Percentiles rank a stretch among this genome's conserved stretches.
Conservation (phyloP, 2,797 vertebrate genomes). For the Dipus sagitta region DNA sequence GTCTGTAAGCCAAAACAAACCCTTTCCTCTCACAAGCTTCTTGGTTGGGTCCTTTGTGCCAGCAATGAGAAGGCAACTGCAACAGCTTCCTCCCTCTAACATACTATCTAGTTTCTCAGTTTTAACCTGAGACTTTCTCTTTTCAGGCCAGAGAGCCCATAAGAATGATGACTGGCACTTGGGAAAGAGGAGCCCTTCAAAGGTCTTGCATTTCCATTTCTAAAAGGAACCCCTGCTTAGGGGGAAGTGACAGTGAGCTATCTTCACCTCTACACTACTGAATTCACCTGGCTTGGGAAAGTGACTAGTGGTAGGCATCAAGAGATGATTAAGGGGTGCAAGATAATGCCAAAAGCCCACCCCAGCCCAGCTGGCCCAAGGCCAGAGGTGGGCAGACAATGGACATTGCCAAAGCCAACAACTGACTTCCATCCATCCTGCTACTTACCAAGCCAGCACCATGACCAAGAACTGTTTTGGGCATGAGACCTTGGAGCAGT, state of each 20-base stretch:
- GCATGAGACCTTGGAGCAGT: neutral
- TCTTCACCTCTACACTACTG: fast-evolving
- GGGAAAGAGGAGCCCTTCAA: neutral
- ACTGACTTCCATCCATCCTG: neutral
- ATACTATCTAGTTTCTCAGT: neutral
- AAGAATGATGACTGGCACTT: no score
- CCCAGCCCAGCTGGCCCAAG: neutral
- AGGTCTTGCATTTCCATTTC: neutral
- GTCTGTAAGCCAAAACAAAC: no score
- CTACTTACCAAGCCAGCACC: neutral
- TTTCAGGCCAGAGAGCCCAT: fast-evolving
- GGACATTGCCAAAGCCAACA: neutral
- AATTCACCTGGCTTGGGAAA: neutral
- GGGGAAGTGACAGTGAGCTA: neutral
- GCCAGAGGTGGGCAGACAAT: neutral
- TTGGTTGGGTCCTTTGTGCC: no score
- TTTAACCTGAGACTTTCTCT: neutral
- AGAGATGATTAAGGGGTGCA: neutral
- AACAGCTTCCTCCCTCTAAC: no score
- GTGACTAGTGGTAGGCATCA: neutral
- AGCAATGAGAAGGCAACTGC: no score
- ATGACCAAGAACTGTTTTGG: neutral
- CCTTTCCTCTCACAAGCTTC: no score
- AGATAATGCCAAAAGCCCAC: neutral
- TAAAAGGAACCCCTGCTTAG: neutral